Evolutionary conservation across 2,113 vertebrate genomes (phyloP).

Genomic region (Tauraco erythrolophus): DNA sequence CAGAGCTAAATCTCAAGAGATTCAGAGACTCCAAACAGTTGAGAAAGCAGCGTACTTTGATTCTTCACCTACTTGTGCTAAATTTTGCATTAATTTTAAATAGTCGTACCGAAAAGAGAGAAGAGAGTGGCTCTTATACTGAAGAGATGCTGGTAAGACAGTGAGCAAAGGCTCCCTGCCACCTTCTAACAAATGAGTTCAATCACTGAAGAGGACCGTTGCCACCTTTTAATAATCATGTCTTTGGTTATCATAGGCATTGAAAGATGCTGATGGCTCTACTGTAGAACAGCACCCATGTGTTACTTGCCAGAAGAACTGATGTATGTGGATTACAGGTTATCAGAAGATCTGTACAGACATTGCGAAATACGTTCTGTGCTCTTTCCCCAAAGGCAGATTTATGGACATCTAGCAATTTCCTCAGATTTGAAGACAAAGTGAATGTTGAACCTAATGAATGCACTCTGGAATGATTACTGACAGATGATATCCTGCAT

Average conservation of each 20-base stretch:
- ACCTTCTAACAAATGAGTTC: neutral
- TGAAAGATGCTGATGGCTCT: neutral
- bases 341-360: neutral
- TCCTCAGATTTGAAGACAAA: neutral
- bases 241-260: neutral
- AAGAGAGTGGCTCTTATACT: neutral
- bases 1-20: neutral
- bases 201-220: neutral
- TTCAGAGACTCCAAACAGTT: neutral
- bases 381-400: neutral
- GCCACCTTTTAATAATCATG: neutral
- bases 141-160: neutral
- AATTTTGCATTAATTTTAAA: neutral
- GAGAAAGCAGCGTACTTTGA: neutral
- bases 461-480: neutral
- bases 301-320: neutral
- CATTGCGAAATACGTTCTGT: neutral
- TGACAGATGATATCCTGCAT: neutral
- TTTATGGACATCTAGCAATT: neutral
- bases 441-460: neutral
- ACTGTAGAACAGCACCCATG: neutral
- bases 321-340: neutral
- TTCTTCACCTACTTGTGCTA: neutral
- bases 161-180: neutral
- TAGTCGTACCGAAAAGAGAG: neutral